These are phyloP conservation scores for Apogon talboti DNA, from an alignment of 2,797 vertebrate genomes.

Conservation along the genomic window DNA sequence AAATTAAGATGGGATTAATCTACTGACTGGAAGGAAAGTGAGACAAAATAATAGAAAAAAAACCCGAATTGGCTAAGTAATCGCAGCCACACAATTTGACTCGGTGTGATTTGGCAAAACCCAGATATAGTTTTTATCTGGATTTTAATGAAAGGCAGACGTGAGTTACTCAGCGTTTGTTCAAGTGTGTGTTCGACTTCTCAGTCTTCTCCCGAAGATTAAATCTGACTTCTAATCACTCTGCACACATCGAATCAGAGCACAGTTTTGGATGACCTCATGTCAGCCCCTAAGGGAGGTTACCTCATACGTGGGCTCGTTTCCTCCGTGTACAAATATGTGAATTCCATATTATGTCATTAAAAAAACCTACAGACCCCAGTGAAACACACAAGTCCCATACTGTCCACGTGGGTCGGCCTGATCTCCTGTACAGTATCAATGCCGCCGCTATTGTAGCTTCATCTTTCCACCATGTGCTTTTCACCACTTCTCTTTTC, in stretches of 20 bases:
- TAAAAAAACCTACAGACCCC: constrained; percentile 42
- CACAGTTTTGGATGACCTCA: constrained; percentile 55
- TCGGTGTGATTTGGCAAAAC: constrained; percentile 41
- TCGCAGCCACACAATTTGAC: constrained; percentile 37
- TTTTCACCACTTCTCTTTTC: constrained; percentile 1
- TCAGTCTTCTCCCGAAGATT: constrained; percentile 31
- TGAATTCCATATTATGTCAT: constrained; percentile 47
- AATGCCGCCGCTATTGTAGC: neutral
- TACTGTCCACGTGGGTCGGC: no score
- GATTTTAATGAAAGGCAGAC: constrained; percentile 66
- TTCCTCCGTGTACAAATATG: constrained; percentile 71
- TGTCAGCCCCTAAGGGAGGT: constrained; percentile 62
- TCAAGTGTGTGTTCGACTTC: constrained; percentile 10
- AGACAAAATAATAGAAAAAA: constrained; percentile 20
- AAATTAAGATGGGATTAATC: constrained; percentile 1
- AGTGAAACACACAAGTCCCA: constrained; percentile 15
- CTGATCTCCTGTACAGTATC: neutral
- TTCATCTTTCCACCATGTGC: neutral
- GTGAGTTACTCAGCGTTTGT: constrained; percentile 20
- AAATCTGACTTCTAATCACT: constrained; percentile 46
- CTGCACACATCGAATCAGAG: constrained; percentile 47
- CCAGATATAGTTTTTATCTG: constrained; percentile 47
- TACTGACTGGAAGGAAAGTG: constrained; percentile 8
- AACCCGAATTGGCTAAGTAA: constrained; percentile 34
- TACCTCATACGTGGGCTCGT: constrained; percentile 63